Base-by-base conservation (phyloP, 2,113 vertebrate species). In the Cepphus grylle region DNA sequence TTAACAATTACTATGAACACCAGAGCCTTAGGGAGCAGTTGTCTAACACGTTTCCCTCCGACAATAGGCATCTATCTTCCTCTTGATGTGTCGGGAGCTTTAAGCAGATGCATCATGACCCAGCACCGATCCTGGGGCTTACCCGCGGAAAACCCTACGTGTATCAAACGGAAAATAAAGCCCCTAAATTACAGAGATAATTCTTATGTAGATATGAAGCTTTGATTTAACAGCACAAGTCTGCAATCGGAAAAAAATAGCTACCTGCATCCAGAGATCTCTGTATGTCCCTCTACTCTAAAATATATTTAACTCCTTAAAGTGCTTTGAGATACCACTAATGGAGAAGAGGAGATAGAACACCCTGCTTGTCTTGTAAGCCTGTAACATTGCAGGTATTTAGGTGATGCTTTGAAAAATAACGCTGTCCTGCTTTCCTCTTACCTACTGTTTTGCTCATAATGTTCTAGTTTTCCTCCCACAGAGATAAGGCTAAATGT, bases 1-100 rank as follows among this genome's bases (percentile, higher is more conserved):
- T 81, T 79, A 97, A 92, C 43, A 95, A 96, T 94, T 93, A 93
- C 45, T 78, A 83, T 81, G 71, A 92, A 92, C 66, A 95, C 84
- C 67, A 90, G 73, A 80, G 74, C 90, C 92, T 88, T 47, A 42
- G 76, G 83, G 85, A 97, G 63, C 90, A 62, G 90, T 96, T 97
- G 96, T 93, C 88, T 88, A 96, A 82, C 65, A 69, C 78, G 78
- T 25, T 91, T 76, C 94, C 79, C 43, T 90, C 36, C 25, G 2
- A 94, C 61, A 77, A 81, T 9, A 92, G 50, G 21, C 61, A 95
- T 76, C 50, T 85, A 63, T 85, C 79, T 96, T 97, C 36, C 38
- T 86, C 84, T 81, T 96, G 92, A 97, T 81, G 59, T 30, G 47
- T 86, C 3, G 15, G 78, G 86, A 96, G 82, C 74, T 93, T 91